A percentile compares a stretch with the other conserved stretches of the same genome.
These are phyloP conservation scores for Drosophila bipectinata DNA, from an alignment of 1,140 invertebrate genomes.

Conservation along the genomic window DNA sequence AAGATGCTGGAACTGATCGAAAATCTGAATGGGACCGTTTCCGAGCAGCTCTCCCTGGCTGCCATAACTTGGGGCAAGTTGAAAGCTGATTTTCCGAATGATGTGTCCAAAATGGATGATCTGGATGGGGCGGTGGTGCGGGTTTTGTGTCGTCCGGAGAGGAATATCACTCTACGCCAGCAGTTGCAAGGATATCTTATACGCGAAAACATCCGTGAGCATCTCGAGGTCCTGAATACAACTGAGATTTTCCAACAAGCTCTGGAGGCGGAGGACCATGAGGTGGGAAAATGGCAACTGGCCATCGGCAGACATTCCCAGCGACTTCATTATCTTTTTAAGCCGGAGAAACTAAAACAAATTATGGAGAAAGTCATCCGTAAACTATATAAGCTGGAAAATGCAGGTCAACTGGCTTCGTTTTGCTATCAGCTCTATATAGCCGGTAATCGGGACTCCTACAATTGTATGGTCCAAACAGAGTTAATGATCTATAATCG, in stretches of 20 bases:
- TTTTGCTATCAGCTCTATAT: slow-evolving; percentile 27
- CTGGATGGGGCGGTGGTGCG: slow-evolving; percentile 20
- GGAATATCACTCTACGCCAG: slow-evolving; percentile 18
- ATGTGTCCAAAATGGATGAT: slow-evolving; percentile 31
- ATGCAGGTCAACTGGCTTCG: slow-evolving; percentile 1
- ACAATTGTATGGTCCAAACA: slow-evolving; percentile 18
- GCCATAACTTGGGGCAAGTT: slow-evolving; percentile 44
- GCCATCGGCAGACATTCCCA: slow-evolving; percentile 15
- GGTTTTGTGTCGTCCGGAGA: slow-evolving; percentile 16
- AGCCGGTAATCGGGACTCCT: slow-evolving; percentile 25
- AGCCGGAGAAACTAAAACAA: background rate
- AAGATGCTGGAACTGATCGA: slow-evolving; percentile 37
- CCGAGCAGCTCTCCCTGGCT: slow-evolving; percentile 28
- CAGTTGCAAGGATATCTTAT: slow-evolving; percentile 31
- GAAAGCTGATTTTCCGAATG: slow-evolving; percentile 24
- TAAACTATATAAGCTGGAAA: background rate
- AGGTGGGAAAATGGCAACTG: slow-evolving; percentile 43
- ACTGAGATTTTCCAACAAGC: slow-evolving; percentile 26
- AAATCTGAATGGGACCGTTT: slow-evolving; percentile 17
- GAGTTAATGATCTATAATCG: slow-evolving; percentile 35
- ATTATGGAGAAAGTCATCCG: slow-evolving; percentile 23
- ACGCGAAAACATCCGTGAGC: slow-evolving; percentile 33
- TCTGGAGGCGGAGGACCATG: slow-evolving; percentile 31
- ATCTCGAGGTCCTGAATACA: slow-evolving; percentile 27
- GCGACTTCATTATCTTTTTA: slow-evolving; percentile 30